phyloP scores from a whole-genome alignment of 2,113 vertebrate genomes.

The Coptodon rendalli region DNA sequence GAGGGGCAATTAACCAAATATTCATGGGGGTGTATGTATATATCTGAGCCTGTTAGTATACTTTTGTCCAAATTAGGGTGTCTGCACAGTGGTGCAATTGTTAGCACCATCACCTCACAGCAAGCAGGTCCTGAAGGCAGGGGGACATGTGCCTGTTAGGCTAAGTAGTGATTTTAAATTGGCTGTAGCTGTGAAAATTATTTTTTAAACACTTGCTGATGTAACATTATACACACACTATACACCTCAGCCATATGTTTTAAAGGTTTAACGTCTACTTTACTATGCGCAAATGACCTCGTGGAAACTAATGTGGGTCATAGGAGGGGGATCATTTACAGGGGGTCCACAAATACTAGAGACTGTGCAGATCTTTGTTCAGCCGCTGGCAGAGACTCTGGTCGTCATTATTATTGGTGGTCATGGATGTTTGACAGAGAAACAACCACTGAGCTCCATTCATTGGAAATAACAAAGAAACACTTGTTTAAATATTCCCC shows the following conservation, averaged over 20 bases:
- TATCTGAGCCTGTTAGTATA: background rate
- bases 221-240: background rate
- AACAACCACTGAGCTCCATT: background rate
- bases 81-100: fast-evolving
- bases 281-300: background rate
- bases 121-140: background rate
- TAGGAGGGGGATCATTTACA: background rate
- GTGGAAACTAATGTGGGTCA: background rate
- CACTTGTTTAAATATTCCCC: too few species aligned
- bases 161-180: background rate
- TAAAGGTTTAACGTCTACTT: background rate
- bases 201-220: background rate
- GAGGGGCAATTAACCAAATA: fast-evolving
- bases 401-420: background rate
- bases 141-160: background rate
- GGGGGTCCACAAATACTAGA: background rate
- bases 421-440: background rate
- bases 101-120: background rate
- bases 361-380: background rate
- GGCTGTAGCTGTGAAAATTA: fast-evolving
- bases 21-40: background rate
- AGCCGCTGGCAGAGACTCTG: background rate
- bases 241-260: background rate
- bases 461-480: background rate
- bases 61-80: background rate